Conservation (phyloP, 2,797 vertebrate species). For the Coreius guichenoti region DNA sequence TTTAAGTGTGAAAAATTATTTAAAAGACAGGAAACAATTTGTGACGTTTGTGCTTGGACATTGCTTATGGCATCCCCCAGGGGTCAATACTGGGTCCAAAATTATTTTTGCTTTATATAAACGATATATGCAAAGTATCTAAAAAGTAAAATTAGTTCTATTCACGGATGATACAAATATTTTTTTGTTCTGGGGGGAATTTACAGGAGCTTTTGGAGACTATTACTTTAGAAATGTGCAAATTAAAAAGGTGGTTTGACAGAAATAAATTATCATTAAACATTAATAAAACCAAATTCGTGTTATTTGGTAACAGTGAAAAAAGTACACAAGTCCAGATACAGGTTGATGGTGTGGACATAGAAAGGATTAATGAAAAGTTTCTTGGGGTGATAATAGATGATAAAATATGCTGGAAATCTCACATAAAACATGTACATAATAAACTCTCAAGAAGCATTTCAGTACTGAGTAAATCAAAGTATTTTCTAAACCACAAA, state of each 20-base stretch:
- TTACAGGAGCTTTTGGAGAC: too few species aligned
- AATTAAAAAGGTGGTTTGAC: neutral
- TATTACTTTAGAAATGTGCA: neutral
- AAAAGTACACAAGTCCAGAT: neutral
- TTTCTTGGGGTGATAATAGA: neutral
- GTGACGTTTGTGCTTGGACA: neutral
- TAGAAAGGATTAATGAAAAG: neutral
- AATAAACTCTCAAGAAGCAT: neutral
- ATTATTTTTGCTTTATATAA: too few species aligned
- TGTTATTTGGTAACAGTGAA: too few species aligned
- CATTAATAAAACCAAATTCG: too few species aligned
- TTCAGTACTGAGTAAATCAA: neutral
- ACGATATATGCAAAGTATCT: too few species aligned
- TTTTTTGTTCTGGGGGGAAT: too few species aligned
- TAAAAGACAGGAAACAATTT: neutral
- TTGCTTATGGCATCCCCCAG: neutral
- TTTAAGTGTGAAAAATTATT: too few species aligned
- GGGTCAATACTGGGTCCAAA: too few species aligned
- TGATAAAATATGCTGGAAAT: neutral
- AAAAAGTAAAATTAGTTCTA: too few species aligned
- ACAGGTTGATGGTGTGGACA: neutral
- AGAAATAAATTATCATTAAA: neutral
- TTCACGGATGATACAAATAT: too few species aligned
- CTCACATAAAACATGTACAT: neutral
- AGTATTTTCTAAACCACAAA: neutral